Evolutionary conservation across 2,113 vertebrate species (phyloP).

Genomic region (Nothobranchius furzeri): DNA sequence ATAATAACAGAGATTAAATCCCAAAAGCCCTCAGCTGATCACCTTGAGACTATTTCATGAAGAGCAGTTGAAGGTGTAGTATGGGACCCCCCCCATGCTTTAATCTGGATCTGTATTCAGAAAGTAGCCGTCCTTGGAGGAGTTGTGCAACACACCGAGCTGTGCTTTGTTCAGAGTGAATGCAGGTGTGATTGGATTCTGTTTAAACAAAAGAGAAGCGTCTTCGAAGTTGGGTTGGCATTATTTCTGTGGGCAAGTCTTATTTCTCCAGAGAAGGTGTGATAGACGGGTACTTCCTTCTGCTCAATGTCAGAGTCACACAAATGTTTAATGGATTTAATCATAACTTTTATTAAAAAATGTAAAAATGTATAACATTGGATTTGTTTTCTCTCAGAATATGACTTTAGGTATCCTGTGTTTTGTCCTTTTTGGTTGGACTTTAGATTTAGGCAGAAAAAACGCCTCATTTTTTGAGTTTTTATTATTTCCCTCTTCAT

Average conservation of each 20-base stretch:
- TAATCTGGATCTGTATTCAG: conserved; percentile 33
- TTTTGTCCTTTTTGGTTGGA: no score
- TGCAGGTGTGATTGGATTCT: conserved; percentile 43
- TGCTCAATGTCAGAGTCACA: neutral
- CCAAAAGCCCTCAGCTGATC: no score
- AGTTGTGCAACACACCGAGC: conserved; percentile 33
- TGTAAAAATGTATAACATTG: no score
- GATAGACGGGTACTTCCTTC: neutral
- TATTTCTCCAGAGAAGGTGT: neutral
- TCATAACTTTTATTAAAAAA: no score
- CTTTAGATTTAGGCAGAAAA: no score
- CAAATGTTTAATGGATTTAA: no score
- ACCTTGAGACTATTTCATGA: no score
- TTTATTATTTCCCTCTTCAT: no score
- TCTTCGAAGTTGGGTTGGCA: conserved; percentile 33
- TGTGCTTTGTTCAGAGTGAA: conserved; percentile 38
- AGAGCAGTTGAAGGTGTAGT: neutral
- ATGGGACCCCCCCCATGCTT: conserved; percentile 13
- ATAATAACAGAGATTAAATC: no score
- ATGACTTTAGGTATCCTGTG: no score
- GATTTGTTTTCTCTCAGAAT: no score
- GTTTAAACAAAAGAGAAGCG: conserved; percentile 37
- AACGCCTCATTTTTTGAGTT: no score
- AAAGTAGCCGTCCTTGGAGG: conserved; percentile 20
- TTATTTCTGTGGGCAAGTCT: conserved; percentile 18